A percentile compares a stretch with the other conserved stretches of the same genome.
phyloP scores from a whole-genome alignment of 2,888 invertebrate species.

The Leptodirus hochenwartii region DNA sequence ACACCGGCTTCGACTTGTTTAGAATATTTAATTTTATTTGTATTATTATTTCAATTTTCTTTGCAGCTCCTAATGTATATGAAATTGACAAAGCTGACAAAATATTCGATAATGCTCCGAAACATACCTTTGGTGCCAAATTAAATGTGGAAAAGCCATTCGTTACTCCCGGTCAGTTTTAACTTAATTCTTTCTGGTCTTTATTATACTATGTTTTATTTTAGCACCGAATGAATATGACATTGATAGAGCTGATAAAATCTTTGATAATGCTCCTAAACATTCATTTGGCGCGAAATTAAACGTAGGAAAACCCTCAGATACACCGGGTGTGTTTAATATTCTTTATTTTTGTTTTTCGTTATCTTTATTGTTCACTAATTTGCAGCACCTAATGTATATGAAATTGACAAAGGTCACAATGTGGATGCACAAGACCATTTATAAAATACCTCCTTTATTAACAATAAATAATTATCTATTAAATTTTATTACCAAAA shows the following conservation, averaged over 20 bases:
- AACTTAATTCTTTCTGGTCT: no score
- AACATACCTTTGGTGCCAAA: constrained; percentile 51
- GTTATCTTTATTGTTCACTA: no score
- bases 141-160: constrained; percentile 37
- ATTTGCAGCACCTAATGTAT: constrained; percentile 33
- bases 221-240: constrained; percentile 36
- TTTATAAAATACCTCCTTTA: no score
- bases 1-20: constrained; percentile 42
- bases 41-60: no score
- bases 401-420: constrained; percentile 34
- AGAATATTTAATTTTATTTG: no score
- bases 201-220: no score
- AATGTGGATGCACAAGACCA: constrained; percentile 34
- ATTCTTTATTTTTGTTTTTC: constrained; percentile 9
- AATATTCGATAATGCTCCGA: constrained; percentile 35
- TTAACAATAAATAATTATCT: no score
- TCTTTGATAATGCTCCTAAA: constrained; percentile 37
- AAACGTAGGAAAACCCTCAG: constrained; percentile 18
- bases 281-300: constrained; percentile 42
- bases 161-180: constrained; percentile 38
- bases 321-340: constrained; percentile 19
- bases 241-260: constrained; percentile 37
- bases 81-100: constrained; percentile 46
- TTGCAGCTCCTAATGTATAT: constrained; percentile 66
- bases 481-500: no score